Base-by-base conservation (phyloP, 2,113 vertebrate genomes). In the Clupea harengus region DNA sequence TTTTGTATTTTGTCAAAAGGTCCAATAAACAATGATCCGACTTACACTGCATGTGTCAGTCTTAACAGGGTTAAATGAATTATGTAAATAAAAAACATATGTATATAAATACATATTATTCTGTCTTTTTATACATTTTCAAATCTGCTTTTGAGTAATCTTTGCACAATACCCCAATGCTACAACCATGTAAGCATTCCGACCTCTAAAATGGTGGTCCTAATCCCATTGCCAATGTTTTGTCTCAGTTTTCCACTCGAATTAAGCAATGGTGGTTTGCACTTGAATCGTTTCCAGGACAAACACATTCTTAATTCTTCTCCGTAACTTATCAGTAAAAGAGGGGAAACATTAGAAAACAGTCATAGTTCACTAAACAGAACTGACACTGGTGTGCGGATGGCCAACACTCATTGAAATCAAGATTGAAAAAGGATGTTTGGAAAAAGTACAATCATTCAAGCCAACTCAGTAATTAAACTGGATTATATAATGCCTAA, bases 241-340 rank as follows among this genome's bases (percentile, higher is more conserved):
- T 78, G 72, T 78, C 72, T 32, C 28, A 32, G 72, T 39, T 78
- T 78, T 78, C 72, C 72, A 39, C 32, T 78, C 4, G 25, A 17
- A 32, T 78, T 78, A 39, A 78, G 32, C 72, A 78, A 78, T 39
- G 28, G 28, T 6, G 11, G 72, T 78, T 39, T 67, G 64, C 22
- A 28, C 64, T 67, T 67, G 64, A 67, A 28, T 67, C n/a, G 11
- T 67, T 28, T 78, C 72, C 72, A 78, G 72, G 72, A 78, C 64
- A 67, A 67, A 67, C 64, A 67, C 64, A 67, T 67, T 67, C 64
- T 25, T 67, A 3, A 28, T 78, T 15, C 39, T 5, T 78, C 72
- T 78, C 10, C 15, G 11, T 32, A 17, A 39, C 28, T 5, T 39
- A 78, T 32, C 72, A 78, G 25, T 25, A n/a, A 13, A 72, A 72